Evolutionary conservation across 2,113 vertebrate genomes (phyloP).

Genomic region (Pholis gunnellus): DNA sequence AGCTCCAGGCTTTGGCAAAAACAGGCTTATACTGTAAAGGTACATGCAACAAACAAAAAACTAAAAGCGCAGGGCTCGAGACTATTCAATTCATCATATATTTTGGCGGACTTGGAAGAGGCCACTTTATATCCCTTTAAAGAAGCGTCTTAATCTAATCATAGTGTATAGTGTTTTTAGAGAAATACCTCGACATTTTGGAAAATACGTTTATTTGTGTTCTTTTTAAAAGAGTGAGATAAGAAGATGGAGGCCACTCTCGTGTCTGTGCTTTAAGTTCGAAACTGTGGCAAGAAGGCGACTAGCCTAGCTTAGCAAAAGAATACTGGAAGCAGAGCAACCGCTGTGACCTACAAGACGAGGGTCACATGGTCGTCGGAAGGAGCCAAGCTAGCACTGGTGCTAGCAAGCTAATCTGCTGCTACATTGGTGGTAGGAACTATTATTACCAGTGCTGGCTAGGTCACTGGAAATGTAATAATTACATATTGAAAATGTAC

Average conservation of each 20-base stretch:
- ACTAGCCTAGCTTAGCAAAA: conserved; percentile 15
- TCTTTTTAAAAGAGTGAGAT: conserved; percentile 4
- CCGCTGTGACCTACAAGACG: neutral
- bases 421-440: neutral
- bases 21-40: conserved; percentile 68
- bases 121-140: conserved; percentile 46
- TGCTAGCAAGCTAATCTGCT: neutral
- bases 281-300: neutral
- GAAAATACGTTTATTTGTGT: conserved; percentile 18
- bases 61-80: conserved; percentile 42
- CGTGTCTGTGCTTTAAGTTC: neutral
- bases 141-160: conserved; percentile 63
- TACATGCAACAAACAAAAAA: conserved; percentile 69
- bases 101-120: conserved; percentile 45
- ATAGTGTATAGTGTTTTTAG: conserved; percentile 31
- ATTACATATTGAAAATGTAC: neutral
- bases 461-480: neutral
- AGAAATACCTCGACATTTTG: conserved; percentile 27
- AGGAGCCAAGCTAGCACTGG: neutral
- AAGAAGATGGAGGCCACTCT: neutral
- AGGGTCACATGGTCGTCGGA: neutral
- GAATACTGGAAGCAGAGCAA: neutral
- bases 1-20: conserved; percentile 70
- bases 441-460: neutral
- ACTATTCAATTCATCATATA: conserved; percentile 30